Percentiles rank a stretch among this genome's conserved stretches.
These are phyloP conservation scores for Meandrusa payeni DNA, from an alignment of 2,888 invertebrate genomes.

Conservation along the genomic window DNA sequence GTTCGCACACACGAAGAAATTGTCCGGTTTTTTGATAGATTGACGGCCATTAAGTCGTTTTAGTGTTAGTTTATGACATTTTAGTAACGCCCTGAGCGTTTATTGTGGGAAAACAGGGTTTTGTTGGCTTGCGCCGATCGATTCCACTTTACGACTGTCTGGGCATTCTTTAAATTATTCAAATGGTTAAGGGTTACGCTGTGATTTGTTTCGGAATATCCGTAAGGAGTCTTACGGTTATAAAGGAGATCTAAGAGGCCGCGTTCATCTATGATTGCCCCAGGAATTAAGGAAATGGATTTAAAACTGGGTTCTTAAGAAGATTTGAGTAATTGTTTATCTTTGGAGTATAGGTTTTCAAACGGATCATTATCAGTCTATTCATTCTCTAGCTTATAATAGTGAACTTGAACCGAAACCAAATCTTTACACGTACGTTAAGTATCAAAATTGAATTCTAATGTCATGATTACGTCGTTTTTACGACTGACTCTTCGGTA, in stretches of 20 bases:
- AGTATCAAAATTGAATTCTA: constrained; percentile 15
- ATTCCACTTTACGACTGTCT: constrained; percentile 29
- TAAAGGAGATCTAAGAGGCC: neutral
- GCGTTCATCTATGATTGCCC: neutral
- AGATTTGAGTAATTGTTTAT: neutral
- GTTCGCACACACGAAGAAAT: constrained; percentile 6
- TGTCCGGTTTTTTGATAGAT: constrained; percentile 35
- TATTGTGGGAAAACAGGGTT: constrained; percentile 31
- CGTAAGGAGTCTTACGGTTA: neutral
- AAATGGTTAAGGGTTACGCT: constrained; percentile 1
- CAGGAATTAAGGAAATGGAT: neutral
- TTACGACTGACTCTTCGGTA: constrained; percentile 6
- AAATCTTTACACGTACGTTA: constrained; percentile 4
- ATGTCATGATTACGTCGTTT: constrained; percentile 5
- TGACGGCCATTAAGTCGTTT: constrained; percentile 30
- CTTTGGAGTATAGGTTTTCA: no score
- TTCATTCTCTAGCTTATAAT: neutral
- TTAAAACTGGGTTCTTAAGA: neutral
- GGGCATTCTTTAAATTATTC: constrained; percentile 29
- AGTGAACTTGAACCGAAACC: neutral
- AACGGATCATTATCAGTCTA: no score
- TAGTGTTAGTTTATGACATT: constrained; percentile 32
- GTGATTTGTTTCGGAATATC: constrained; percentile 6
- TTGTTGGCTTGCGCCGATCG: constrained; percentile 19
- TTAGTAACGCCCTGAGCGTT: constrained; percentile 33